Percentiles rank a stretch among this genome's conserved stretches.
Evolutionary conservation across 2,888 invertebrate genomes (phyloP).

Genomic region (Drosophila mulleri): DNA sequence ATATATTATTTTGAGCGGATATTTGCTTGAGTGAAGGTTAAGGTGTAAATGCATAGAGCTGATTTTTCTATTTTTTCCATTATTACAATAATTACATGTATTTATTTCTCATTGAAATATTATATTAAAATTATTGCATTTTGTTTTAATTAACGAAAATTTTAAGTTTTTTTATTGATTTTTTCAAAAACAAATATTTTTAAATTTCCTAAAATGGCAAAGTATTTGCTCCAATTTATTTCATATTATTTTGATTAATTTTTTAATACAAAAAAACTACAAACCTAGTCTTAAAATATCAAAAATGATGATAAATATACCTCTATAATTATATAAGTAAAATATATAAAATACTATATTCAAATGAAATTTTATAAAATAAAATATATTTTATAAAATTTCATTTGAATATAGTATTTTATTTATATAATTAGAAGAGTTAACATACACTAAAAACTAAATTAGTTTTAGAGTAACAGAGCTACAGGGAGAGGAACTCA

Average conservation of each 20-base stretch:
- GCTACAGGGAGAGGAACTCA: constrained; percentile 30
- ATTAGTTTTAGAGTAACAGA: neutral
- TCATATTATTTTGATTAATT: neutral
- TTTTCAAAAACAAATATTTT: too few species aligned
- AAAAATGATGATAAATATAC: neutral
- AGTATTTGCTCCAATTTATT: neutral
- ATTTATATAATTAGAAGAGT: neutral
- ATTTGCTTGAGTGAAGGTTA: neutral
- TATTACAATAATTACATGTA: too few species aligned
- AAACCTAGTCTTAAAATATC: neutral
- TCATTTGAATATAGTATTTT: neutral
- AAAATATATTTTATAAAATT: neutral
- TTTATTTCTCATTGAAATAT: too few species aligned
- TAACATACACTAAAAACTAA: neutral
- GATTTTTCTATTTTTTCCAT: too few species aligned
- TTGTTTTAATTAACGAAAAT: neutral
- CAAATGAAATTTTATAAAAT: neutral
- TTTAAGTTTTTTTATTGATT: neutral
- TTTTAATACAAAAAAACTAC: neutral
- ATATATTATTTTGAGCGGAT: constrained; percentile 15
- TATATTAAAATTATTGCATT: too few species aligned
- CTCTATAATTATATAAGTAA: too few species aligned
- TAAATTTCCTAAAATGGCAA: neutral
- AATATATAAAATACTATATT: neutral
- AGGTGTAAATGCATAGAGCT: neutral